Evolutionary conservation across 2,888 invertebrate species (phyloP), one percentile per base, ranked within the genome.

Genomic region (Pristionchus mayeri): DNA sequence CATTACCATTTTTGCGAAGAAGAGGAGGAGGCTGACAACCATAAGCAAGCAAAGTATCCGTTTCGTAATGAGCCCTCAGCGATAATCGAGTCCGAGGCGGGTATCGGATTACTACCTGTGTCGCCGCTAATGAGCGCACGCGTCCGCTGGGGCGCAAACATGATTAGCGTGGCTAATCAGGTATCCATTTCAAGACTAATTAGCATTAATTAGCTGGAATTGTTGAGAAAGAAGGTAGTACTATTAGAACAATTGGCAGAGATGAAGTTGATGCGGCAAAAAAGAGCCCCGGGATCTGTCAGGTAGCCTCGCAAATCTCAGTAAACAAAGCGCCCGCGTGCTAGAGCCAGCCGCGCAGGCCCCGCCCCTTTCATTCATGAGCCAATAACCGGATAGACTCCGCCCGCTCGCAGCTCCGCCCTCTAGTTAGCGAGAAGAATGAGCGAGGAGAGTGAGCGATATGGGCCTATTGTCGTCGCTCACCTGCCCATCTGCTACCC

Each of bases 1-100:
- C 21, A 71, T 71, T 71, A 71, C 71, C 71, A 30, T 63, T 63
- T 34, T 71, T n/a, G n/a, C n/a, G n/a, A n/a, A n/a, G n/a, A n/a
- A n/a, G n/a, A n/a, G n/a, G n/a, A n/a, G n/a, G n/a, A n/a, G n/a
- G 27, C 60, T 63, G 30, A 67, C 67, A 21, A 34, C 34, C 63
- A 3, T 27, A 34, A 9, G 40, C 44, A 4, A 21, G 4, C 71
- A 71, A 37, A 71, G 71, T 71, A 71, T 71, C 71, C 71, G 40
- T 71, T 71, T 44, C 71, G n/a, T 71, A 71, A 71, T 71, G 71
- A 71, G 63, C 34, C 3, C 34, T n/a, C 11, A n/a, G n/a, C 7
- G 44, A 40, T 71, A 71, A 71, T 71, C 71, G 71, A 71, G 71
- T 71, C 37, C 71, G 40, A 40, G 24, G 4, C 54, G 27, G 63